Base-by-base conservation (phyloP, 2,888 invertebrate genomes). In the Norana najaformis region DNA sequence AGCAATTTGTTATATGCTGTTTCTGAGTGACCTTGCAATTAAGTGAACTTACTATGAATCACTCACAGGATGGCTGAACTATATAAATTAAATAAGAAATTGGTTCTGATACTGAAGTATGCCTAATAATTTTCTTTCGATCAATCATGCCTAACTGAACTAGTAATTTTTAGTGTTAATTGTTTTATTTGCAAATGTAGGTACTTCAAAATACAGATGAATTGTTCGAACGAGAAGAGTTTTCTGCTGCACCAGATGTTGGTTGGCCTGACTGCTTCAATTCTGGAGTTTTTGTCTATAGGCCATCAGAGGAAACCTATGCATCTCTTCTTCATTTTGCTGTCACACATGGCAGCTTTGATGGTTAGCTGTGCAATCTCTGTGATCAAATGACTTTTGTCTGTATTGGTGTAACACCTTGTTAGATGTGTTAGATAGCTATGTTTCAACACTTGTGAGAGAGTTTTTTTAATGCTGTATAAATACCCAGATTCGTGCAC, bases 201-300 rank as follows among this genome's bases (percentile, higher is more conserved):
- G 97, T 99, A 83, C 95, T 99, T 93, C 97, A 97, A 96, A 98
- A 99, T 95, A 96, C 97, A 95, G 99, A 99, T 95, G 99, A 99
- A 95, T 95, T 99, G 90, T 99, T 99, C 94, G 97, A 98, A 91
- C 96, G 98, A 88, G 98, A 99, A 93, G 99, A 99, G 95, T 95
- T 99, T 14, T 98, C 99, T 0, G 99, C 99, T 0, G 98, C 98
- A 11, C 98, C 98, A 3, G 99, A 99, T 95, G 97, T 93, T 97
- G 95, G 98, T 93, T 99, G 99, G 99, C 99, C 99, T 30, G 99
- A 99, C 95, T 99, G 98, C 95, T 99, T 99, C 95, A 99, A 99
- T 95, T 98, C 98, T 0, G 99, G 99, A 90, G 99, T 99, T 16
- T 99, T 99, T 95, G 99, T 99, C 13, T 99, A 96, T 95, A 96